Evolutionary conservation across 1,140 invertebrate species (phyloP).

Genomic region (Ceratosolen solmsi): DNA sequence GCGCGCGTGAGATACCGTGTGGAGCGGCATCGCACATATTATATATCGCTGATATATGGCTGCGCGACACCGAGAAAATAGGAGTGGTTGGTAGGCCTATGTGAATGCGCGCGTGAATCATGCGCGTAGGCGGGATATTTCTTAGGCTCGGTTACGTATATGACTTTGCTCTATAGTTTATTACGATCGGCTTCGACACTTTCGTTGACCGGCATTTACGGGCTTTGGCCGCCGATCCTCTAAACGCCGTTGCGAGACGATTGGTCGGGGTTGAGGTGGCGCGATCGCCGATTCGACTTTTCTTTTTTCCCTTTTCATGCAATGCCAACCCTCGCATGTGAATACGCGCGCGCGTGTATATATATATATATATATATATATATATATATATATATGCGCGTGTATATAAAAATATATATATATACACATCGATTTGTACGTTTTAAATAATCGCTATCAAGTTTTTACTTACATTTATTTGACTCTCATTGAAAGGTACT

Average conservation of each 20-base stretch:
- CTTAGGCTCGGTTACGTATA: background rate
- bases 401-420: too few relatives aligned
- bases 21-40: background rate
- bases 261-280: background rate
- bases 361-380: background rate
- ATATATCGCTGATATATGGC: background rate
- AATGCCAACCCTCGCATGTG: background rate
- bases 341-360: background rate
- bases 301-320: background rate
- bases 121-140: conserved; percentile 52
- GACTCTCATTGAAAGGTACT: too few relatives aligned
- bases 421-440: too few relatives aligned
- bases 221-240: too few relatives aligned
- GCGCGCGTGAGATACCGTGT: too few relatives aligned
- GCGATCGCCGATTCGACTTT: background rate
- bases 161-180: background rate
- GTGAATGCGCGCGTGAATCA: conserved; percentile 50
- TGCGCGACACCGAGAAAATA: conserved; percentile 17
- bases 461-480: too few relatives aligned
- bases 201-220: background rate
- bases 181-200: conserved; percentile 21
- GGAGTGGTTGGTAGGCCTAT: conserved; percentile 30
- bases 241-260: background rate
- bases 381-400: too few relatives aligned
- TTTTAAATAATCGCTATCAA: too few relatives aligned